These are phyloP conservation scores for Onthophagus sagittarius DNA, from an alignment of 2,888 invertebrate species.

Conservation along the genomic window DNA sequence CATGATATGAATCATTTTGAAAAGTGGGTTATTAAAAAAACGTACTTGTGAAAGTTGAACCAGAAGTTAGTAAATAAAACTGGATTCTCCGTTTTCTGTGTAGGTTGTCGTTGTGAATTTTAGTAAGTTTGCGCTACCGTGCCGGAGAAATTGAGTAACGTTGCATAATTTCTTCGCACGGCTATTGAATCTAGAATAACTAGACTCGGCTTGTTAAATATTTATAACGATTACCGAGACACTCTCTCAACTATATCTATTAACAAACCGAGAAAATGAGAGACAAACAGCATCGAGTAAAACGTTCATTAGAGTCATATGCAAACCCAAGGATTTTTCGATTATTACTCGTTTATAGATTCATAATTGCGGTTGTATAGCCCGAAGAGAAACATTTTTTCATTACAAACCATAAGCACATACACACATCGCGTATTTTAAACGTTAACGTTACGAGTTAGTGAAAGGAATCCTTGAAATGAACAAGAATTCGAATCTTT, in stretches of 20 bases:
- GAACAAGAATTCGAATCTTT: not conserved
- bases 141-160: not conserved
- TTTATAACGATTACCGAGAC: not conserved
- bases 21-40: too few relatives aligned
- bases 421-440: not conserved
- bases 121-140: not conserved
- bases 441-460: not conserved
- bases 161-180: not conserved
- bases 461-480: constrained; percentile 19
- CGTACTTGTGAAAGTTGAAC: too few relatives aligned
- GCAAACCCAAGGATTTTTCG: not conserved
- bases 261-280: not conserved
- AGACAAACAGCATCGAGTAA: not conserved
- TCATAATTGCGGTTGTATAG: not conserved
- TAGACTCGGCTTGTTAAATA: not conserved
- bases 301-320: not conserved
- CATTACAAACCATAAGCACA: not conserved
- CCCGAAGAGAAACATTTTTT: not conserved
- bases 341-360: not conserved
- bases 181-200: not conserved
- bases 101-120: not conserved
- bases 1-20: too few relatives aligned
- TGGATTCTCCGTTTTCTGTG: not conserved
- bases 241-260: too few relatives aligned
- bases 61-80: too few relatives aligned